Conservation (phyloP, 2,888 invertebrate species). For the Tenthredo distinguenda region DNA sequence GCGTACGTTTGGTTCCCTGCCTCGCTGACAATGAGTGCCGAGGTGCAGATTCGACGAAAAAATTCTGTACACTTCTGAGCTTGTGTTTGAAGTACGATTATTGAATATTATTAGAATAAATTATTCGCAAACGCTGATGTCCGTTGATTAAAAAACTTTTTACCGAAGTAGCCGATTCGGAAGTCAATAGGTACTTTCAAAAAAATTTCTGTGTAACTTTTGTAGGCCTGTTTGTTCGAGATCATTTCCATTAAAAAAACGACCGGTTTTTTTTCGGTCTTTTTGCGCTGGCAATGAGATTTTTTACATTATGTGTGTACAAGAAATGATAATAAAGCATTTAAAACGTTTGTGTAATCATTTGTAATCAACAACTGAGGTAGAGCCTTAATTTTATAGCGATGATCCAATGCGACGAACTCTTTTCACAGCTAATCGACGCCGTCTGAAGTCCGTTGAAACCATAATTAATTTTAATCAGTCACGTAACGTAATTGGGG, state of each 20-base stretch:
- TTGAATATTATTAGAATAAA: neutral
- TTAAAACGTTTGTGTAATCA: neutral
- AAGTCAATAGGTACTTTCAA: slow-evolving; percentile 49
- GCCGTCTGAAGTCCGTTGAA: slow-evolving; percentile 61
- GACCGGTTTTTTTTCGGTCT: slow-evolving; percentile 52
- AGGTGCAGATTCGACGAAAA: neutral
- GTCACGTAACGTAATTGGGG: slow-evolving; percentile 57
- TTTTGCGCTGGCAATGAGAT: neutral
- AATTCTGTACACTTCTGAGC: neutral
- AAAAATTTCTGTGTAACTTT: slow-evolving; percentile 57
- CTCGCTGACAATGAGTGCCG: neutral
- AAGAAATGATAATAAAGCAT: neutral
- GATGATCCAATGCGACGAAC: slow-evolving; percentile 15
- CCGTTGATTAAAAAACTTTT: neutral
- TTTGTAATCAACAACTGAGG: neutral
- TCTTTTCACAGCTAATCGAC: slow-evolving; percentile 46
- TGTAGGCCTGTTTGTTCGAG: slow-evolving; percentile 59
- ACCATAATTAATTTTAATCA: slow-evolving; percentile 63
- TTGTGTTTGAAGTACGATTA: neutral
- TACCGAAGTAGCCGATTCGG: neutral
- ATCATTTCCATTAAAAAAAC: slow-evolving; percentile 53
- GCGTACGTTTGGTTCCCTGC: neutral
- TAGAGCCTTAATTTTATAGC: slow-evolving; percentile 45
- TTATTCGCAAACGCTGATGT: neutral
- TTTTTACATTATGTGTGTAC: neutral